A percentile compares a stretch with the other conserved stretches of the same genome.
Conservation (phyloP, 53 echinoderm and acorn worm genomes). For the Holothuria leucospilota region DNA sequence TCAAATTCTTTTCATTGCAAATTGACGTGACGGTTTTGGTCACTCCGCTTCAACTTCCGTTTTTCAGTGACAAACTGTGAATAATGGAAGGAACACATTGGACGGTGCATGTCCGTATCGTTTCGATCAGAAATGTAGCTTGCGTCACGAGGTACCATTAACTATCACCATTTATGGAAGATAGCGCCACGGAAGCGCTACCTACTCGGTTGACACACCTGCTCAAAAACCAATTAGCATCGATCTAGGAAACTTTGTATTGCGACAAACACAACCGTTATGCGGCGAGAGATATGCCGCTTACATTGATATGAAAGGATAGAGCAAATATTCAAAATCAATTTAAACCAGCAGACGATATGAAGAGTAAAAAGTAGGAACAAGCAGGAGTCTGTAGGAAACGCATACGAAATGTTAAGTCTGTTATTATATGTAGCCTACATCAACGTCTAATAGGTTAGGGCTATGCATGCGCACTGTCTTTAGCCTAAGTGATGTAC, state of each 20-base stretch:
- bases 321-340: constrained; percentile 30
- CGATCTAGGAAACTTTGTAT: constrained; percentile 27
- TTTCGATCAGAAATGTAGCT: neutral
- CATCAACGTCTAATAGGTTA: too few relatives aligned
- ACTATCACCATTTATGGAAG: constrained; percentile 7
- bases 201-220: constrained; percentile 35
- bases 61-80: too few relatives aligned
- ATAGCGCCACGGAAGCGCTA: constrained; percentile 11
- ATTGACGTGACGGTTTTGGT: too few relatives aligned
- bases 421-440: too few relatives aligned
- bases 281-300: neutral
- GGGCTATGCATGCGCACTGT: too few relatives aligned
- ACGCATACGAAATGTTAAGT: neutral
- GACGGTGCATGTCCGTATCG: neutral
- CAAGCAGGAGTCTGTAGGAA: neutral
- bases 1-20: too few relatives aligned
- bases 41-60: too few relatives aligned
- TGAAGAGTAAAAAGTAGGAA: too few relatives aligned
- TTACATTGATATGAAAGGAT: constrained; percentile 28
- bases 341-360: constrained; percentile 11
- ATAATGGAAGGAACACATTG: too few relatives aligned
- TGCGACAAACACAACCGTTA: neutral
- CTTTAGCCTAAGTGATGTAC: too few relatives aligned
- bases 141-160: constrained; percentile 22
- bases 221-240: constrained; percentile 47